Evolutionary conservation across 1,140 invertebrate genomes (phyloP), one percentile per base, ranked within the genome.

Genomic region (Rhizoglyphus robini): DNA sequence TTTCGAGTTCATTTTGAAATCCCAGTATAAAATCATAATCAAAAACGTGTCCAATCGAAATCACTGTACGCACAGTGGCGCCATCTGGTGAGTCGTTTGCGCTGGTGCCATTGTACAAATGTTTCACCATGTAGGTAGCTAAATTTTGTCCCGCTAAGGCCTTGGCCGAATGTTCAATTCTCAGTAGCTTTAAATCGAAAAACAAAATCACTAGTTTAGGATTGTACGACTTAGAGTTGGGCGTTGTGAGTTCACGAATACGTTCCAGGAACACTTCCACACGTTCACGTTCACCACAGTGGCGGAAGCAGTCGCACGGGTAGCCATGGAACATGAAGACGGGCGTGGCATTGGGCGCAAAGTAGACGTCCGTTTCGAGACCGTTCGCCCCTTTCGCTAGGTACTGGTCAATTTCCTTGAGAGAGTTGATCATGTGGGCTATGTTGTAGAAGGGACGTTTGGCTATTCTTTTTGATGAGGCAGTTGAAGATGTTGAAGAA

Each of bases 341-440:
- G 2, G 70, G 63, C 13, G 67, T 63, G 11, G 72, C 72, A 36
- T 73, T 68, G 0, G 8, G 31, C 18, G 67, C 54, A 49, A 73
- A 73, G 18, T 63, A 67, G 11, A 73, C 65, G 66, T 73, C 72
- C 0, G 69, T 64, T 64, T 73, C 72, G 8, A 73, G 65, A 15
- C 70, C 70, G 59, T 73, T 73, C 0, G 71, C 70, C 25, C 72
- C 72, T 25, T 65, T 47, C 1, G 36, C 41, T 29, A 73, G 41
- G 29, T 67, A 70, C 1, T 70, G 36, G n/a, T 72, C 65, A 18
- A 73, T 34, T 49, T 73, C 71, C 29, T 63, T 63, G 18, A 73
- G 59, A 0, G 70, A 72, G 49, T 73, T 73, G 3, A 71, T 71
- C 72, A 73, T 73, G 32, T 73, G 72, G 25, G 68, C 72, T 25